phyloP scores from a whole-genome alignment of 92 coral and sea anemone genomes.

The Virgularia gustaviana region DNA sequence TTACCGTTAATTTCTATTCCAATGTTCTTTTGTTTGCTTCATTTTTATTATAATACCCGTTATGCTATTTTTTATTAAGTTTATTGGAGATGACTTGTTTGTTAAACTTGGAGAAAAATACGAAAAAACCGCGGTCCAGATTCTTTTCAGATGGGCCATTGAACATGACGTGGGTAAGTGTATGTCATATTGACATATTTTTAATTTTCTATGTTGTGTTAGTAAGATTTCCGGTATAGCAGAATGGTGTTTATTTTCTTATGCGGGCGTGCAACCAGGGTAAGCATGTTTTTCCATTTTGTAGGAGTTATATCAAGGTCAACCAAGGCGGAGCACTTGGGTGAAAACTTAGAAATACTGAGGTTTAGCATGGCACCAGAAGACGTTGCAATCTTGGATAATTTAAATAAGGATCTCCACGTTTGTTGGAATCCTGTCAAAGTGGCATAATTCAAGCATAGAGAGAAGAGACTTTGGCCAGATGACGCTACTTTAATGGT shows the following conservation, averaged over 20 bases:
- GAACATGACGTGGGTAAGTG: slow-evolving; percentile 79
- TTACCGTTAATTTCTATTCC: no score
- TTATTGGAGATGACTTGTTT: slow-evolving; percentile 61
- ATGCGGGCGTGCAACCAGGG: not conserved
- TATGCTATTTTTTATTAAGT: slow-evolving; percentile 37
- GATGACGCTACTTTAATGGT: no score
- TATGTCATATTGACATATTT: not conserved
- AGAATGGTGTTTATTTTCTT: not conserved
- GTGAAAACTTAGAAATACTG: slow-evolving; percentile 56
- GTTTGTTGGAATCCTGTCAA: slow-evolving; percentile 82
- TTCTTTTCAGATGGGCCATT: slow-evolving; percentile 77
- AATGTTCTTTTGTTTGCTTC: no score
- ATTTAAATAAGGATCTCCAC: slow-evolving; percentile 53
- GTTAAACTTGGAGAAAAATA: slow-evolving; percentile 52
- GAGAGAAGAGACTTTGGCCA: no score
- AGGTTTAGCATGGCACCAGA: slow-evolving; percentile 58
- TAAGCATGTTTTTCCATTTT: not conserved
- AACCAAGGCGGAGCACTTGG: slow-evolving; percentile 60
- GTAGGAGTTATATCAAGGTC: slow-evolving; percentile 87
- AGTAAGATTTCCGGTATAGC: not conserved
- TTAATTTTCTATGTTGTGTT: no score
- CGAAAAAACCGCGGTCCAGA: slow-evolving; percentile 66
- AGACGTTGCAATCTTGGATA: slow-evolving; percentile 59
- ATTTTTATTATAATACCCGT: no score
- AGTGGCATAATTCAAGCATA: slow-evolving; percentile 38